Evolutionary conservation across 1,140 invertebrate species (phyloP), one percentile per base, ranked within the genome.

Genomic region (Neuroterus valhalla): DNA sequence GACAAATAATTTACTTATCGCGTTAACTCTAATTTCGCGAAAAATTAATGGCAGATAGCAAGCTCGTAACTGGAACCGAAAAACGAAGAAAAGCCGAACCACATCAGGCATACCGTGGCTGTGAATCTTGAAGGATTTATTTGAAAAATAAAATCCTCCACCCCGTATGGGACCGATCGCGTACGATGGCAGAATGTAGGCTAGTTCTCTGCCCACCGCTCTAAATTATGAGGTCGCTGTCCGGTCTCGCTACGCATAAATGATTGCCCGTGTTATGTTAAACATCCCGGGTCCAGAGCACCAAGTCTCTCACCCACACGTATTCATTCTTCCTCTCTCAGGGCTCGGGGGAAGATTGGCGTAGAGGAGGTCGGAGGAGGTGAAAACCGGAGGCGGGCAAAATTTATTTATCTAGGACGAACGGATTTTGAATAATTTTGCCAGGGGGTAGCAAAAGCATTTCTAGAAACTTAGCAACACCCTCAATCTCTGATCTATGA

Each of bases 261-360:
- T 89, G 86, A 89, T 90, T 88, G 88, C 87, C 81, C 86, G 85
- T 86, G 86, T 90, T 89, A 89, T 90, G 89, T 89, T 90, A 89
- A 90, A 89, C 87, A 89, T 89, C 85, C 82, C 76, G 71, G 75
- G 72, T 77, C 76, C 72, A 73, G 73, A 78, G 66, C 48, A 71
- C 55, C 70, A 46, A 78, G 76, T 76, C 74, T 73, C 76, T 80
- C 86, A 85, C 86, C 84, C 86, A 86, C 85, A 86, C 86, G 81
- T 82, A 79, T 77, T 78, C 74, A 75, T 69, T 78, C 71, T 78
- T 67, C 72, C 69, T 68, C 66, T 55, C 48, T 52, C 46, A 52
- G 77, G 78, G 77, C 73, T 79, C 72, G 75, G 80, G 45, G 66
- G 76, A 76, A 78, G 77, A 73, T 81, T 77, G 75, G 71, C 71